Base-by-base conservation (phyloP, 2,797 vertebrate species). In the Aeoliscus strigatus region DNA sequence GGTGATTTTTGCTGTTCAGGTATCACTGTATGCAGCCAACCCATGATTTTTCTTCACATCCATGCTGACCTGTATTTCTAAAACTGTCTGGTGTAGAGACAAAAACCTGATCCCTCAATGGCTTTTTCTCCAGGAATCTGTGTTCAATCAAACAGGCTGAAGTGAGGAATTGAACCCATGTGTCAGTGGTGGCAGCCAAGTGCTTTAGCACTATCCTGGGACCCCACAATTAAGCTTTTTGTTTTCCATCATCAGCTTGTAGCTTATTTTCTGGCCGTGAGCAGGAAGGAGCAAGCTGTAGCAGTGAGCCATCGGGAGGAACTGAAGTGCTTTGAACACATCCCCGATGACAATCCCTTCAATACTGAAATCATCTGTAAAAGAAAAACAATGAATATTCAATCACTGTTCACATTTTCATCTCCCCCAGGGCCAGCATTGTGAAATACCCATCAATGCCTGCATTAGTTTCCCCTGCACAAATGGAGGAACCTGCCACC, bases 401-500 rank as follows among this genome's bases (percentile, higher is more conserved):
- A 45, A 13, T 39, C 9, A 30, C 48, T 39, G 30, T 21, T 21
- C 18, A 21, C 18, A 21, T 21, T 21, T 21, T 21, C 12, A 7
- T 52, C 41, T 60, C 51, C 40, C 62, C 27, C 59, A 98, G 96
- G 95, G 94, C 66, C 91, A 78, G 66, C 91, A 96, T 83, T 99
- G 96, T 80, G 89, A 90, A 10, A 52, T 87, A n/a, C 88, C 91
- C 49, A 91, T 97, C 80, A 96, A 99, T 38, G 89, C 92, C 54
- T 99, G 96, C 36, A 82, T 97, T 62, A 94, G 92, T 72, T 91
- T 89, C 58, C 94, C 94, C 2, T 99, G 96, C 61, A 70, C 79
- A 45, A 94, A 94, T 0, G 93, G 93, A 80, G 95, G 90, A 45
- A 97, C 94, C 30, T 99, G 96, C 73, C 94, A 94, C 73, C 84